These are phyloP conservation scores for Acanthornis magna DNA, from an alignment of 2,797 vertebrate species.

Conservation along the genomic window DNA sequence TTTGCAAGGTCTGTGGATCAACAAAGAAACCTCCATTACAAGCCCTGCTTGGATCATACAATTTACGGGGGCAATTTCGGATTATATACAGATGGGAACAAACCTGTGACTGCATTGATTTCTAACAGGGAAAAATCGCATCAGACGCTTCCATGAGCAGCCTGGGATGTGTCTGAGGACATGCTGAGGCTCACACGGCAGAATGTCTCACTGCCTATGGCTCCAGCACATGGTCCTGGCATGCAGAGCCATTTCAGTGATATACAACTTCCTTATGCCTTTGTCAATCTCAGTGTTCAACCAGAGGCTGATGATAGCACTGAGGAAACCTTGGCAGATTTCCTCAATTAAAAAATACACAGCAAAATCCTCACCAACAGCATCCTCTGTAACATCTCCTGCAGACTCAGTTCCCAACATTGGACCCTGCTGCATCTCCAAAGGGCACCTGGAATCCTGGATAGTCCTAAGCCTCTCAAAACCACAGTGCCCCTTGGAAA, in stretches of 20 bases:
- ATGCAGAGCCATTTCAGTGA: neutral
- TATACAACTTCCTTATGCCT: neutral
- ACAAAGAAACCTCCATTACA: slow-evolving; percentile 43
- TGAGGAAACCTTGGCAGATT: neutral
- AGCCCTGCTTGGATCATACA: neutral
- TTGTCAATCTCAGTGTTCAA: neutral
- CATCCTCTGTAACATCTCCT: neutral
- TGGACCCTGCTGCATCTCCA: neutral
- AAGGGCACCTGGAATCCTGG: neutral
- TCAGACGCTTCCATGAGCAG: neutral
- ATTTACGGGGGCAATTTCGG: neutral
- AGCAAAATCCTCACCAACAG: neutral
- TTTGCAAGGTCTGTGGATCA: slow-evolving; percentile 56
- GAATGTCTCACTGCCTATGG: neutral
- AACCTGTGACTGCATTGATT: neutral
- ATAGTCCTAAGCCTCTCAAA: neutral
- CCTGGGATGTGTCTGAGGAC: neutral
- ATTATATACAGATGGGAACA: neutral
- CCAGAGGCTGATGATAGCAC: neutral
- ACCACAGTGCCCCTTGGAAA: neutral
- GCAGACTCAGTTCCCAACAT: neutral
- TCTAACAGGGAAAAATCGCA: neutral
- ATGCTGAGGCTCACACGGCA: neutral
- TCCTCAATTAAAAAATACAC: neutral
- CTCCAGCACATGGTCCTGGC: neutral